A percentile compares a stretch with the other conserved stretches of the same genome.
Conservation (phyloP, 2,888 invertebrate species). For the Brachypalpus laphriformis region DNA sequence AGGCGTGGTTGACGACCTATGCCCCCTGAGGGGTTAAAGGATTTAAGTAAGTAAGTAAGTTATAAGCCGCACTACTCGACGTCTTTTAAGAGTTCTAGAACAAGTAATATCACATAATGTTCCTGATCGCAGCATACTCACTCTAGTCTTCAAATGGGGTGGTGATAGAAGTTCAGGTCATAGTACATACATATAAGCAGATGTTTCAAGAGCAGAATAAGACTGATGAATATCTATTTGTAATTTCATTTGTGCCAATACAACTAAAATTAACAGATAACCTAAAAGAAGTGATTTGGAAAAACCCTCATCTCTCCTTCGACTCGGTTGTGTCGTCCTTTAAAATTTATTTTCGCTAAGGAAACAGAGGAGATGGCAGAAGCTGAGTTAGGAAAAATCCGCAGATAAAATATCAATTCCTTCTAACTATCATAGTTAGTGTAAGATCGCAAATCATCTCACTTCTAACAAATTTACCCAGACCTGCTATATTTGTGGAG, state of each 20-base stretch:
- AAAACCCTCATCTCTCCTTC: conserved; percentile 1
- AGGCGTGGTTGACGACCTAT: no score
- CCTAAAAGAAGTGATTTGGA: neutral
- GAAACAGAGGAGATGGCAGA: neutral
- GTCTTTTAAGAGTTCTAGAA: neutral
- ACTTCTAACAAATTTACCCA: no score
- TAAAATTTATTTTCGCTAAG: conserved; percentile 1
- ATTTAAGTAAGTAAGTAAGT: no score
- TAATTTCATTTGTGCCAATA: neutral
- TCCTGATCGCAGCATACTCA: no score
- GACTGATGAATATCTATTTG: no score
- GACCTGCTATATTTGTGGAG: no score
- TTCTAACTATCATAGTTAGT: no score
- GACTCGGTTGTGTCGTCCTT: neutral
- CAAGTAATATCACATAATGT: neutral
- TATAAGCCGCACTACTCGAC: neutral
- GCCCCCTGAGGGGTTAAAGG: no score
- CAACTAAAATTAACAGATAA: neutral
- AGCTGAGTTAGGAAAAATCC: no score
- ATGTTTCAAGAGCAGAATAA: neutral
- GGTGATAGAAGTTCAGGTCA: no score
- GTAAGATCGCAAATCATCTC: no score
- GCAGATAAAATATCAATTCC: neutral
- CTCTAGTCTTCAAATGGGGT: neutral
- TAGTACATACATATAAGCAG: no score